Conservation (phyloP, 30 jellyfish, hydroid and myxozoan genomes). For the Hydra vulgaris region DNA sequence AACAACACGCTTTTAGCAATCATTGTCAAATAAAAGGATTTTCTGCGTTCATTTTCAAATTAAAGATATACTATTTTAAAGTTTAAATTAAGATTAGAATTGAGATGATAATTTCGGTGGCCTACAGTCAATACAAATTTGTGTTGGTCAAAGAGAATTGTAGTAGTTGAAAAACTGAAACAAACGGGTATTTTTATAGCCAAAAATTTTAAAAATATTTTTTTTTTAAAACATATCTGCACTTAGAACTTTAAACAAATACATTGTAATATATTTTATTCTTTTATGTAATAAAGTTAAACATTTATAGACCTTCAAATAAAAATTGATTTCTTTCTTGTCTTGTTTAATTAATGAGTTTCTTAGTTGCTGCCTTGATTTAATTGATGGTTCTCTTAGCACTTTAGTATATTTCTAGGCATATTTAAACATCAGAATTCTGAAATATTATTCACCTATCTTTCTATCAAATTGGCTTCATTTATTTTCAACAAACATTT, state of each 20-base stretch:
- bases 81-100: not conserved
- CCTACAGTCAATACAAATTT: not conserved
- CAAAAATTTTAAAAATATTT: not conserved
- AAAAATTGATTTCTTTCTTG: not conserved
- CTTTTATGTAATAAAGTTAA: not conserved
- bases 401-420: not conserved
- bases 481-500: too few species aligned
- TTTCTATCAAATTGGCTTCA: not conserved
- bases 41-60: not conserved
- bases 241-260: not conserved
- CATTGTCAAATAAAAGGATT: too few species aligned
- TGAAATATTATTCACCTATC: not conserved
- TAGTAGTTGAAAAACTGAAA: not conserved
- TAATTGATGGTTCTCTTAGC: not conserved
- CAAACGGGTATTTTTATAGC: not conserved
- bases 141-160: not conserved
- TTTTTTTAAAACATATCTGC: not conserved
- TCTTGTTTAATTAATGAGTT: not conserved
- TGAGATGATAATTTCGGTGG: not conserved
- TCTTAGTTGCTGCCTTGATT: too few species aligned
- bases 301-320: not conserved
- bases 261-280: not conserved
- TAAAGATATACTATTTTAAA: not conserved
- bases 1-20: not conserved
- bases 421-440: not conserved